phyloP scores from a whole-genome alignment of 2,113 vertebrate genomes.

The Hypomesus transpacificus region DNA sequence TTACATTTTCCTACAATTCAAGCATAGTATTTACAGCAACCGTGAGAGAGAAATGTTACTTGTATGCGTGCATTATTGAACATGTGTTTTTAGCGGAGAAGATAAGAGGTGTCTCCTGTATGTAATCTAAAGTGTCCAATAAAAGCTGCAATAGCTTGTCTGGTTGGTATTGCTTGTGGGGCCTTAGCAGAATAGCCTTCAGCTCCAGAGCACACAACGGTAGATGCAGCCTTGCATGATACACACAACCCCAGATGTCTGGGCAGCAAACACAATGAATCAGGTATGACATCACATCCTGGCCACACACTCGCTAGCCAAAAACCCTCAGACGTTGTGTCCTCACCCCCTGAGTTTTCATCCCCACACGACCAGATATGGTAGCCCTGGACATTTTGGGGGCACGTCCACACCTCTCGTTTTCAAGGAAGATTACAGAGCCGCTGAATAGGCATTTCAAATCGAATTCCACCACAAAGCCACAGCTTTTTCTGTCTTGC shows the following conservation, averaged over 20 bases:
- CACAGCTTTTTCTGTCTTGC: too few relatives aligned
- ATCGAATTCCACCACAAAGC: too few relatives aligned
- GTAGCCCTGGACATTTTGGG: too few relatives aligned
- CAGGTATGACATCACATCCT: constrained; percentile 35
- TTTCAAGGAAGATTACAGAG: too few relatives aligned
- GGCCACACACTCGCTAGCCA: constrained; percentile 22
- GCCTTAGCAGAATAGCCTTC: not conserved
- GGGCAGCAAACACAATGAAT: constrained; percentile 46
- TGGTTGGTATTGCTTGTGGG: not conserved
- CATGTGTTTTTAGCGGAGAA: not conserved
- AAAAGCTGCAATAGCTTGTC: constrained; percentile 46
- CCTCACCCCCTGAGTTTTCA: too few relatives aligned
- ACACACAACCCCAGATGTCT: constrained; percentile 53
- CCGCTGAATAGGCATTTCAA: too few relatives aligned
- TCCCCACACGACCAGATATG: too few relatives aligned
- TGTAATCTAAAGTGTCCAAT: constrained; percentile 45
- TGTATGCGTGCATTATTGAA: constrained; percentile 40
- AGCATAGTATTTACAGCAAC: constrained; percentile 44
- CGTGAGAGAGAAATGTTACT: constrained; percentile 42
- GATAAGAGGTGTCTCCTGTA: not conserved
- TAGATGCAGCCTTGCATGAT: constrained; percentile 28
- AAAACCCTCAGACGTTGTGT: too few relatives aligned
- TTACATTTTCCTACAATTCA: constrained; percentile 48
- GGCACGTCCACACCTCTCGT: too few relatives aligned
- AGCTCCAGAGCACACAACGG: not conserved